phyloP scores from a whole-genome alignment of 2,888 invertebrate genomes.

The Perdita meconis region DNA sequence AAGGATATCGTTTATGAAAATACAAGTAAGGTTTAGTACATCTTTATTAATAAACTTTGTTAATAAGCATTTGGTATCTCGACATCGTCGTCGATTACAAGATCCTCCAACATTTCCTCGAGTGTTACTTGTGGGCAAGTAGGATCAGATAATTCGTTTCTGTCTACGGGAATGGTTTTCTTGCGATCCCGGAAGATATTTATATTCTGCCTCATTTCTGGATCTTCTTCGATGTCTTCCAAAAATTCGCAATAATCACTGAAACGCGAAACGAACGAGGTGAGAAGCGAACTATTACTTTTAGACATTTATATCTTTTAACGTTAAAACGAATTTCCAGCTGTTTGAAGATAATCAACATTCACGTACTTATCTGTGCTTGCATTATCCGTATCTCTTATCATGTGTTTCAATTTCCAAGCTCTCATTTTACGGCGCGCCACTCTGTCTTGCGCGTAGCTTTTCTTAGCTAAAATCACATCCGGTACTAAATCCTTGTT shows the following conservation, averaged over 20 bases:
- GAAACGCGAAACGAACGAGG: constrained; percentile 54
- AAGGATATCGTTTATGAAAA: not conserved
- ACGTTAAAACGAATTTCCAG: not conserved
- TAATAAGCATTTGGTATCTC: constrained; percentile 82
- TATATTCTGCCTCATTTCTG: constrained; percentile 93
- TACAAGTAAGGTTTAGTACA: not conserved
- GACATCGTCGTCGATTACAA: constrained; percentile 92
- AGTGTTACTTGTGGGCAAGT: constrained; percentile 91
- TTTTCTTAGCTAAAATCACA: constrained; percentile 97
- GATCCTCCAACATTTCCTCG: constrained; percentile 97
- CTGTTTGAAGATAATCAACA: not conserved
- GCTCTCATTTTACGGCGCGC: constrained; percentile 90
- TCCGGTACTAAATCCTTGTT: constrained; percentile 90
- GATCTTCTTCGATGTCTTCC: constrained; percentile 98
- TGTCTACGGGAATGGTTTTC: constrained; percentile 86
- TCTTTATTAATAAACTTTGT: constrained; percentile 9
- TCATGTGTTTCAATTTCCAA: constrained; percentile 97
- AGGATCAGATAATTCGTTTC: constrained; percentile 86
- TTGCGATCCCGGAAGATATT: constrained; percentile 93
- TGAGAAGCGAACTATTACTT: not conserved
- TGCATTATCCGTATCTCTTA: constrained; percentile 87
- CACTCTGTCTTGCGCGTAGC: constrained; percentile 89
- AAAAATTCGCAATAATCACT: constrained; percentile 98
- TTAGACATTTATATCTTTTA: too few relatives aligned
- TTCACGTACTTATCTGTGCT: constrained; percentile 87